Conservation (phyloP, 2,888 invertebrate species). For the Philonicus albiceps region DNA sequence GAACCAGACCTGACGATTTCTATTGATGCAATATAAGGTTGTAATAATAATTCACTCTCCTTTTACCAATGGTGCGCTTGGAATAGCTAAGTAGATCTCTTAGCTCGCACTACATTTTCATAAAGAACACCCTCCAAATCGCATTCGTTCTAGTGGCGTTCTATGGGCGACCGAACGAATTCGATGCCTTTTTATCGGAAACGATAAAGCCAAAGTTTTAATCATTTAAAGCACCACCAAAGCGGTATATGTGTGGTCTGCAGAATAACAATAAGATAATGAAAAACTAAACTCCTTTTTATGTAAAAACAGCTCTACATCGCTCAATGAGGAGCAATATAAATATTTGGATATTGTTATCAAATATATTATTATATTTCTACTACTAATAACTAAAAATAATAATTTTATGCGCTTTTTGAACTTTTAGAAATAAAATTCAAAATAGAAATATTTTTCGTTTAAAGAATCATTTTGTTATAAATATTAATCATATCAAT, state of each 20-base stretch:
- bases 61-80: constrained; percentile 1
- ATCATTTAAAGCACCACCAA: not conserved
- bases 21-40: constrained; percentile 30
- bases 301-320: not conserved
- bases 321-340: too few relatives aligned
- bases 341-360: too few relatives aligned
- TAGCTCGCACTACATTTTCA: not conserved
- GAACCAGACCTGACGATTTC: constrained; percentile 8
- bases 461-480: too few relatives aligned
- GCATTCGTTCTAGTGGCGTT: not conserved
- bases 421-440: too few relatives aligned
- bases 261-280: not conserved
- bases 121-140: not conserved
- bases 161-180: not conserved
- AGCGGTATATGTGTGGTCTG: not conserved
- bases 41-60: constrained; percentile 36
- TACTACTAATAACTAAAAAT: too few relatives aligned
- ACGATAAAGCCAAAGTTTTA: not conserved
- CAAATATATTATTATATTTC: too few relatives aligned
- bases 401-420: too few relatives aligned
- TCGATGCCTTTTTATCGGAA: not conserved
- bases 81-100: constrained; percentile 31
- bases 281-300: not conserved
- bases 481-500: too few relatives aligned
- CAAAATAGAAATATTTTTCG: too few relatives aligned